Evolutionary conservation across 1,140 invertebrate species (phyloP).

Genomic region (Cylas formicarius): DNA sequence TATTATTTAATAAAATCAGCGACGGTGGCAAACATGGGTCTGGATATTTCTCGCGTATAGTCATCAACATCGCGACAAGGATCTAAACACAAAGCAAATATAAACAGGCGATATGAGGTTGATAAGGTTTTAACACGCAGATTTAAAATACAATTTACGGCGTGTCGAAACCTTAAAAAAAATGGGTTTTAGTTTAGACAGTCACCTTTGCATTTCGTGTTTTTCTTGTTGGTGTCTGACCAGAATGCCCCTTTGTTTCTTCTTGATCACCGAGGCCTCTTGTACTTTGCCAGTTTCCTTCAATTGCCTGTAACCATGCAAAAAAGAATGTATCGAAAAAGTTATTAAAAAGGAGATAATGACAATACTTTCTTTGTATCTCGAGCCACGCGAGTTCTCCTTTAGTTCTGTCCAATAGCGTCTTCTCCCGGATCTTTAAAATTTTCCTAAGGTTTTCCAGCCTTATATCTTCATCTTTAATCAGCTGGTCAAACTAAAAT

Average conservation of each 20-base stretch:
- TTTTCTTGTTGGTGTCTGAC: constrained; percentile 39
- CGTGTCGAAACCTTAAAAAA: too few species aligned
- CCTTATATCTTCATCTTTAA: constrained; percentile 38
- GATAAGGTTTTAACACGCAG: too few species aligned
- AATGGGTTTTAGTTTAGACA: constrained; percentile 2
- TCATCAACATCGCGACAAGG: too few species aligned
- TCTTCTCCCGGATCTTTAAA: constrained; percentile 38
- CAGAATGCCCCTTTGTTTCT: constrained; percentile 40
- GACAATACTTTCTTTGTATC: constrained; percentile 39
- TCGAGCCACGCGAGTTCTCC: constrained; percentile 39
- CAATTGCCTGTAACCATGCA: constrained; percentile 33
- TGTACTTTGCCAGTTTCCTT: constrained; percentile 37
- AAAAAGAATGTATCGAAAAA: constrained; percentile 1
- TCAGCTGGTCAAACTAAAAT: constrained; percentile 39
- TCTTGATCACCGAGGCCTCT: constrained; percentile 39
- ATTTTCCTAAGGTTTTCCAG: constrained; percentile 39
- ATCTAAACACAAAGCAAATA: too few species aligned
- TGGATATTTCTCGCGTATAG: too few species aligned
- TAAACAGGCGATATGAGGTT: too few species aligned
- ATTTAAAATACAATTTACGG: too few species aligned
- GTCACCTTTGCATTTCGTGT: constrained; percentile 40
- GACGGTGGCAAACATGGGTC: too few species aligned
- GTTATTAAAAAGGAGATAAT: background rate
- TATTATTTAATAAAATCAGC: too few species aligned
- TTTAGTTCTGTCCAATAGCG: constrained; percentile 37